Evolutionary conservation across 2,113 vertebrate species (phyloP).

Genomic region (Numida meleagris): DNA sequence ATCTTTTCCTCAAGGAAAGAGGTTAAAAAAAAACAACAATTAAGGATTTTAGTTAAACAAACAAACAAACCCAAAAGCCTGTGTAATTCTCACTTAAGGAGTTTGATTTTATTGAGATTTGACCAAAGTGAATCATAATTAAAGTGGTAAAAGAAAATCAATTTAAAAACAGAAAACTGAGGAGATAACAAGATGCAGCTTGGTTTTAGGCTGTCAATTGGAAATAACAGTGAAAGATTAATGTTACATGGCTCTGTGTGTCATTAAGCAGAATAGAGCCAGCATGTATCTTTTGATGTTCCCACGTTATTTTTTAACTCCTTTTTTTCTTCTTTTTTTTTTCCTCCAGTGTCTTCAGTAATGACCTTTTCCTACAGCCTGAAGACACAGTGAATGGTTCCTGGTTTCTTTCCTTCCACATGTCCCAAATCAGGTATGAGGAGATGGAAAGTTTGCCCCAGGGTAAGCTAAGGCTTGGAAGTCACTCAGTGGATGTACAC

Average conservation of each 20-base stretch:
- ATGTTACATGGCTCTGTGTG: background rate
- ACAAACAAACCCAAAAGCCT: background rate
- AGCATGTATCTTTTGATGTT: background rate
- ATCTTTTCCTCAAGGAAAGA: background rate
- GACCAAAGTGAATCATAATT: slow-evolving; percentile 10
- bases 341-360: background rate
- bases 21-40: background rate
- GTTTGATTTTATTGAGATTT: slow-evolving; percentile 11
- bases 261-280: background rate
- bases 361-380: background rate
- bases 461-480: background rate
- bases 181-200: background rate
- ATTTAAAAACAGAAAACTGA: background rate
- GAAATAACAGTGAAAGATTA: background rate
- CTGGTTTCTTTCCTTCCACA: background rate
- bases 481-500: fast-evolving
- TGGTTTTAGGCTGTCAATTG: background rate
- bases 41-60: background rate
- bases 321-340: background rate
- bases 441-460: fast-evolving
- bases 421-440: background rate
- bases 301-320: background rate
- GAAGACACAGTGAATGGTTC: background rate
- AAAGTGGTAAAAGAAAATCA: background rate
- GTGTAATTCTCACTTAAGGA: background rate